Base-by-base conservation (phyloP, 2,797 vertebrate genomes). In the Bufotes viridis region DNA sequence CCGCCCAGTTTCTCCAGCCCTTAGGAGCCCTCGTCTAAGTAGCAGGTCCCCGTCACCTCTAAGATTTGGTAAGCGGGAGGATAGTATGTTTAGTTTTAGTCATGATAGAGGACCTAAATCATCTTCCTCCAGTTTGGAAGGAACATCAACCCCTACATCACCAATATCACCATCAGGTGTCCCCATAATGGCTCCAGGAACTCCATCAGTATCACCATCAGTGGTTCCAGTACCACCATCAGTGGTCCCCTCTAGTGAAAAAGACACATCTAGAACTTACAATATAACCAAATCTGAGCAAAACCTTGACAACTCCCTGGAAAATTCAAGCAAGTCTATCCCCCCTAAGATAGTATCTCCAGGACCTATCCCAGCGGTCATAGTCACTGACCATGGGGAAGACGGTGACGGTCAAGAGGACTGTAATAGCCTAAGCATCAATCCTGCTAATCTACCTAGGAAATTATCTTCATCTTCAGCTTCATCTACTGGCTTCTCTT, bases 391-490 rank as follows among this genome's bases (percentile, higher is more conserved):
- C 92, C 94, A 97, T 75, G 97, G 97, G 9, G 93, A 96, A 91
- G 96, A 97, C 0, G 94, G 92, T 87, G 93, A 94, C 0, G 87
- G 88, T 29, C 85, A 61, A n/a, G 17, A 86, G 69, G 93, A 93
- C n/a, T 95, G 95, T 89, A 88, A 72, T 8, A 76, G 96, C 85
- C 91, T 91, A 1, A 91, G 93, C 90, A 96, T 95, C 58, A 92
- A 72, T 0, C 88, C 95, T 70, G 90, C 17, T 74, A 92, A 95
- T 88, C 93, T 95, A 0, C 91, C 96, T 86, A 94, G 98, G 91
- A 99, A 99, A 92, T 95, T 99, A 87, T 99, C 98, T 0, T 99
- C 98, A 0, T 99, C 98, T n/a, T 99, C 98, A 0, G 96, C 97
- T 9, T 99, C 98, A 81, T 99, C 98, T 10, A 97, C 98, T 0